Evolutionary conservation across 2,888 invertebrate genomes (phyloP).

Genomic region (Xestia xanthographa): DNA sequence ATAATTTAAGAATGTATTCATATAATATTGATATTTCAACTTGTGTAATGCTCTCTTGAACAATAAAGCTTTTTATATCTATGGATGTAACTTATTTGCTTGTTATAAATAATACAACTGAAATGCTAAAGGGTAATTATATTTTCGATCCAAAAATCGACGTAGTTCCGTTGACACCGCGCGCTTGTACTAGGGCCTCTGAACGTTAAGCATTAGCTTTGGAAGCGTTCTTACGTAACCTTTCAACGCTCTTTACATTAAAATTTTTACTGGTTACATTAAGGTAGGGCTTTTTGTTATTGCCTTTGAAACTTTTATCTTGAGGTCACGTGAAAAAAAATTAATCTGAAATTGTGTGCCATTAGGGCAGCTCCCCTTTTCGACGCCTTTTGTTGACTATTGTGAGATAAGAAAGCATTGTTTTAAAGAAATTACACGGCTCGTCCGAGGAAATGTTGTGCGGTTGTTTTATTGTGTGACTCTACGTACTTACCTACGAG

Average conservation of each 20-base stretch:
- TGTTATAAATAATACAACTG: no score
- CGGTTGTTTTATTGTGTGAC: constrained; percentile 56
- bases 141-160: no score
- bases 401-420: constrained; percentile 76
- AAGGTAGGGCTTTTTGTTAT: constrained; percentile 66
- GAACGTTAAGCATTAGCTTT: constrained; percentile 53
- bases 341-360: constrained; percentile 75
- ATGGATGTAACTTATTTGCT: no score
- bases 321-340: constrained; percentile 73
- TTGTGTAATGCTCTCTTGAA: no score
- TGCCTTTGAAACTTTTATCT: constrained; percentile 66
- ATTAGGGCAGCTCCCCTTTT: constrained; percentile 71
- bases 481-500: neutral
- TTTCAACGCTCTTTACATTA: constrained; percentile 64
- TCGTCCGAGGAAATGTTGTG: constrained; percentile 68
- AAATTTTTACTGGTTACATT: constrained; percentile 60
- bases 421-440: constrained; percentile 72
- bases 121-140: no score
- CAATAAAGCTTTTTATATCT: no score
- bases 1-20: no score
- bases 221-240: constrained; percentile 56
- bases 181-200: no score
- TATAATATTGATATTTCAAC: no score
- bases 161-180: no score
- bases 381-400: constrained; percentile 73